phyloP scores from a whole-genome alignment of 23 tunicate species.

The Pegea sp. region DNA sequence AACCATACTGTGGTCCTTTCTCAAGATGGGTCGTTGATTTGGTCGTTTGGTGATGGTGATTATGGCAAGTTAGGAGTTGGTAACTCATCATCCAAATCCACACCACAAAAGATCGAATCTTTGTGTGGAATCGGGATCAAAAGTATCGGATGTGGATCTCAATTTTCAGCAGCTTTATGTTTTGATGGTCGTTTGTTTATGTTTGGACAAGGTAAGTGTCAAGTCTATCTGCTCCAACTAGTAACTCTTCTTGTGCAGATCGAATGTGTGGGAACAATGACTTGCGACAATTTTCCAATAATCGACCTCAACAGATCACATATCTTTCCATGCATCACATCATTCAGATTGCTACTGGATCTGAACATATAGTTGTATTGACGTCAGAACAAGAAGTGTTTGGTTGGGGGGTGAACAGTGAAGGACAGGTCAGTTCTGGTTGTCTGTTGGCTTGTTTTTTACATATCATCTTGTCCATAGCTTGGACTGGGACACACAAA shows the following conservation, averaged over 20 bases:
- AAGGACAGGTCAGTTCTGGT: slow-evolving; percentile 55
- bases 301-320: slow-evolving; percentile 33
- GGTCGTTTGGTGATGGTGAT: slow-evolving; percentile 98
- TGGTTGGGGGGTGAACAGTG: slow-evolving; percentile 85
- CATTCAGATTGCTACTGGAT: slow-evolving; percentile 43
- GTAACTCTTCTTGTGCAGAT: slow-evolving; percentile 11
- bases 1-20: slow-evolving; percentile 84
- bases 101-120: slow-evolving; percentile 64
- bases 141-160: slow-evolving; percentile 54
- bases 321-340: slow-evolving; percentile 10
- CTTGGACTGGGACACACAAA: slow-evolving; percentile 85
- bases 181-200: slow-evolving; percentile 41
- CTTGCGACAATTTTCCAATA: slow-evolving; percentile 6
- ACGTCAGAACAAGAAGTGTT: slow-evolving; percentile 37
- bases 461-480: slow-evolving; percentile 12
- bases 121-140: slow-evolving; percentile 38
- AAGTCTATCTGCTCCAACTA: not conserved
- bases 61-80: slow-evolving; percentile 93
- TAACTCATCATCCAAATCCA: slow-evolving; percentile 23
- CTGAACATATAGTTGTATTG: slow-evolving; percentile 75
- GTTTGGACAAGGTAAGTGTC: slow-evolving; percentile 81
- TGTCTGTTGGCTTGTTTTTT: not conserved
- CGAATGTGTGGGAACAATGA: slow-evolving; percentile 80
- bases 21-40: slow-evolving; percentile 60
- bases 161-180: slow-evolving; percentile 49